Evolutionary conservation across 2,797 vertebrate genomes (phyloP), one percentile per base, ranked within the genome.

Genomic region (Merluccius polli): DNA sequence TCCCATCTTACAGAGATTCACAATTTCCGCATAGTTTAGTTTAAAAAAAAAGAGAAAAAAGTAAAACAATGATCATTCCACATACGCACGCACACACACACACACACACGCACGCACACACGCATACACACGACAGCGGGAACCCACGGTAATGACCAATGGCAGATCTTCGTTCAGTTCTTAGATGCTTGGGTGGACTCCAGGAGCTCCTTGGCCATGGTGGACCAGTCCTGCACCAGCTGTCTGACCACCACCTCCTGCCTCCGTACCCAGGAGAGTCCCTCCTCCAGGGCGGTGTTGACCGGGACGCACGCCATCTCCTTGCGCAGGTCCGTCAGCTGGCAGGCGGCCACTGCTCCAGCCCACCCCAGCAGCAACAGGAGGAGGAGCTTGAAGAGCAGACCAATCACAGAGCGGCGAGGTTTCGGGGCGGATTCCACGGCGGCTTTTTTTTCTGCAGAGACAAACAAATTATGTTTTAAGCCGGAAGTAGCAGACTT

Each of bases 141-240:
- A 67, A 67, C 63, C 27, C 63, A 29, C 24, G 65, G 65, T 8
- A 15, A 30, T 15, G 65, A 68, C 24, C 65, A 8, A 9, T 12
- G 7, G 21, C 7, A 1, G 24, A 13, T 8, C 44, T 52, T 2
- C 16, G 0, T 79, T 89, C 80, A 91, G 83, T 82, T 92, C 78
- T 91, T 90, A 0, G 87, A 81, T 0, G 87, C 80, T 59, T 85
- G 88, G 31, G 85, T 79, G 79, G 93, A 90, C 91, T 93, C 90
- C 74, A 92, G 77, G 15, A 91, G 41, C 78, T 91, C 85, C 72
- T 82, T 87, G 0, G 83, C 87, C 11, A 90, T 85, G 2, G 90
- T 87, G 0, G 96, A 95, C 80, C 96, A 92, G 75, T 94, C 93
- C 72, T 95, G 94, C 79, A 96, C 79, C 83, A 98, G 90, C 52